Evolutionary conservation across 1,140 invertebrate genomes (phyloP).

Genomic region (Drusus annulatus): DNA sequence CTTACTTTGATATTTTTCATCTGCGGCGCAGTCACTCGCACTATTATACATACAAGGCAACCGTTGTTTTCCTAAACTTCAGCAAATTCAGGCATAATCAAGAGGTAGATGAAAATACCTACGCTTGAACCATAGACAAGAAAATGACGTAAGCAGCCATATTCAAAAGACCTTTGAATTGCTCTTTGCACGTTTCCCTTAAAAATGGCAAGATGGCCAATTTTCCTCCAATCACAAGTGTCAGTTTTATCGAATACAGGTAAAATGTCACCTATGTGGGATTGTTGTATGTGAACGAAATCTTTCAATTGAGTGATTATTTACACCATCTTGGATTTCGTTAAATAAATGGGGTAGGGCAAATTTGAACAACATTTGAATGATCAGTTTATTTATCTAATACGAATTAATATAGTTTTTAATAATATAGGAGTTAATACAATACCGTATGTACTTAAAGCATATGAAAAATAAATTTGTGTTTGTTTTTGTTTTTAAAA

Average conservation of each 20-base stretch:
- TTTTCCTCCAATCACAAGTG: conserved; percentile 1
- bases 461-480: too few relatives aligned
- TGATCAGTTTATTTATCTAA: too few relatives aligned
- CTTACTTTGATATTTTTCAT: conserved; percentile 64
- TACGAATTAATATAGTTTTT: too few relatives aligned
- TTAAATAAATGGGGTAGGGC: too few relatives aligned
- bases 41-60: conserved; percentile 68
- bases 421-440: too few relatives aligned
- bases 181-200: neutral
- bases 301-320: too few relatives aligned
- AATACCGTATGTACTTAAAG: too few relatives aligned
- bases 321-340: too few relatives aligned
- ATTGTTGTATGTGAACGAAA: neutral
- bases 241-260: too few relatives aligned
- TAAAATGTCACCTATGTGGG: neutral
- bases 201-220: neutral
- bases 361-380: too few relatives aligned
- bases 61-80: conserved; percentile 73
- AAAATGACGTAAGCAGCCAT: conserved; percentile 38
- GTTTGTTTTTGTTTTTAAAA: too few relatives aligned
- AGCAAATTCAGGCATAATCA: conserved; percentile 40
- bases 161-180: conserved; percentile 9
- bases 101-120: conserved; percentile 40
- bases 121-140: conserved; percentile 36
- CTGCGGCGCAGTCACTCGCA: conserved; percentile 72